phyloP scores from a whole-genome alignment of 2,888 invertebrate species.

The Eulithis prunata region DNA sequence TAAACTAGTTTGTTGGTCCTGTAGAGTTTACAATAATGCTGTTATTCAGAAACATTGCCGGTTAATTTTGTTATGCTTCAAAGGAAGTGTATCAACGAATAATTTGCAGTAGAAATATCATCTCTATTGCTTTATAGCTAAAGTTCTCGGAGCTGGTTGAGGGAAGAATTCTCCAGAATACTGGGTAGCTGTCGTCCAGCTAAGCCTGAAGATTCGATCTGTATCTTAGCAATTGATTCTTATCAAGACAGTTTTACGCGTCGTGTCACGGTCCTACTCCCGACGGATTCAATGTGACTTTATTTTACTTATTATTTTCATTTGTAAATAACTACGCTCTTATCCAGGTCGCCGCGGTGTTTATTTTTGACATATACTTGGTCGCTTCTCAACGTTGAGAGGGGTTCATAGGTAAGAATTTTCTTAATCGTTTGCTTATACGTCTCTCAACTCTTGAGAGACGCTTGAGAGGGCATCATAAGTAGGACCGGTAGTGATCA shows the following conservation, averaged over 20 bases:
- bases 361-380: too few species aligned
- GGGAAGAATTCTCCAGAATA: constrained; percentile 63
- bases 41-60: constrained; percentile 47
- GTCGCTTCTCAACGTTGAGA: too few species aligned
- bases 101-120: constrained; percentile 36
- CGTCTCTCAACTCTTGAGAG: too few species aligned
- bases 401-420: too few species aligned
- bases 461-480: too few species aligned
- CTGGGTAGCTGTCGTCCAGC: constrained; percentile 43
- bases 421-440: too few species aligned
- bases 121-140: constrained; percentile 53
- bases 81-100: constrained; percentile 42
- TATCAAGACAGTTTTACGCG: constrained; percentile 81
- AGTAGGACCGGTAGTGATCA: too few species aligned
- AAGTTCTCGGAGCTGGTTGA: constrained; percentile 50
- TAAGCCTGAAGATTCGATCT: constrained; percentile 63
- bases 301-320: constrained; percentile 40
- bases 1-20: constrained; percentile 38
- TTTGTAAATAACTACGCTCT: constrained; percentile 43
- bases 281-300: constrained; percentile 53
- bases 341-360: too few species aligned
- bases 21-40: constrained; percentile 51
- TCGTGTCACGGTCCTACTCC: constrained; percentile 66
- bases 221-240: constrained; percentile 74
- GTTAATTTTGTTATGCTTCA: constrained; percentile 48